Base-by-base conservation (phyloP, 2,113 vertebrate species). In the Neopipo cinnamomea region DNA sequence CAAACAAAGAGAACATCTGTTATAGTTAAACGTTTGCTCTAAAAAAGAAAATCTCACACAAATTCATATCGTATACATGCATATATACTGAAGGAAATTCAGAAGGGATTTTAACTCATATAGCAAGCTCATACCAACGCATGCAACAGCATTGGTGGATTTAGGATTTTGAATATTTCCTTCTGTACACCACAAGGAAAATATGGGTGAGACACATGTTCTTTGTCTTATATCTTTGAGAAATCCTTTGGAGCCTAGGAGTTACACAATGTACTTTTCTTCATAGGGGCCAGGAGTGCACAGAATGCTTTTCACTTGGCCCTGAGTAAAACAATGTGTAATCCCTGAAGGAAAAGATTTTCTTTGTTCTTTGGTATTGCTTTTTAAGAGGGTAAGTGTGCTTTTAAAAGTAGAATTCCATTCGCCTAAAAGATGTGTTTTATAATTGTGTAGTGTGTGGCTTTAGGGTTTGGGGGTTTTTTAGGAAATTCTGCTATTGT, bases 1-100 rank as follows among this genome's bases (percentile, higher is more conserved):
- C 78, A 90, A 93, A 91, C 33, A 91, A 84, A 93, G 37, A 16
- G 62, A 95, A 88, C 74, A 90, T 90, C 78, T 95, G 78, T 91
- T 85, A 65, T 56, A 61, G 75, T 91, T 52, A 72, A 93, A 80
- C 3, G 2, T 80, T 72, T 39, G 15, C 55, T 88, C 87, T 72
- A 68, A 55, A 82, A 89, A 89, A 84, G 30, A 70, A 77, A 55
- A 68, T 25, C 46, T 85, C 44, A 37, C 71, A 49, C 11, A 61
- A 65, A 37, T 14, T 88, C 17, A n/a, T 84, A 27, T 42, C 8
- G 14, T 56, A 47, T 72, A 71, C 37, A 33, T 72, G 52, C 24
- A 41, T 67, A 10, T 50, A 37, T 63, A 59, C 44, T 83, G 66
- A n/a, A 74, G 3, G 37, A 33, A 27, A 74, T 78, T 89, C 14